These are phyloP conservation scores for Ptilodon capucinus DNA, from an alignment of 2,888 invertebrate genomes.

Conservation along the genomic window DNA sequence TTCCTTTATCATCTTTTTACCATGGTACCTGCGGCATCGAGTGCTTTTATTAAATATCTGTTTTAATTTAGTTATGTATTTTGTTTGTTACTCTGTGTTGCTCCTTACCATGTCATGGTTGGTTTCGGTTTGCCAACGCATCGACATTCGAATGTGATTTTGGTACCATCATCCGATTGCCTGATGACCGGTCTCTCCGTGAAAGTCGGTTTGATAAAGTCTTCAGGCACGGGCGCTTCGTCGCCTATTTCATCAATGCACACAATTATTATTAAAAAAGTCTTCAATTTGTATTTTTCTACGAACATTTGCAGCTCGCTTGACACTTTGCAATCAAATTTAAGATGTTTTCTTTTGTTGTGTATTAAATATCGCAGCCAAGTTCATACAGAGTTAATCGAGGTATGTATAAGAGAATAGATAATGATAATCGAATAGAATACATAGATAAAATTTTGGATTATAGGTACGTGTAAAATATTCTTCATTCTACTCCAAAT, in stretches of 20 bases:
- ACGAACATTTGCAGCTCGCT: conserved; percentile 59
- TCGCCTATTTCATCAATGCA: conserved; percentile 87
- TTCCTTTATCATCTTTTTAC: conserved; percentile 89
- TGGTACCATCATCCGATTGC: conserved; percentile 97
- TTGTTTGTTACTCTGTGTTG: conserved; percentile 19
- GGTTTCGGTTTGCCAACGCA: conserved; percentile 99
- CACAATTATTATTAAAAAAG: conserved; percentile 49
- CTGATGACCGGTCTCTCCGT: conserved; percentile 98
- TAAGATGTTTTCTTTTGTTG: conserved; percentile 80
- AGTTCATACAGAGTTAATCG: conserved; percentile 67
- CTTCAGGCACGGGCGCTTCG: conserved; percentile 96
- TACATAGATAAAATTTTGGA: conserved; percentile 53
- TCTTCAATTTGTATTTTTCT: conserved; percentile 30
- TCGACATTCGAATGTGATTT: conserved; percentile 98
- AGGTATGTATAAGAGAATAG: conserved; percentile 64
- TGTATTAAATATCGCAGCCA: conserved; percentile 52
- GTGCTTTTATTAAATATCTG: conserved; percentile 37
- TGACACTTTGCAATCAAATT: conserved; percentile 47
- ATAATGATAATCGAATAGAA: conserved; percentile 57
- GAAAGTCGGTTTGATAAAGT: conserved; percentile 98
- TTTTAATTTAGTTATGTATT: neutral
- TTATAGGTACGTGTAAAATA: conserved; percentile 50
- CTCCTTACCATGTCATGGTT: conserved; percentile 93
- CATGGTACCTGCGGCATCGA: conserved; percentile 87
- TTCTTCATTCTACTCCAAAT: conserved; percentile 50